Evolutionary conservation across 2,888 invertebrate genomes (phyloP), one percentile per base, ranked within the genome.

Genomic region (Mystacides longicornis): DNA sequence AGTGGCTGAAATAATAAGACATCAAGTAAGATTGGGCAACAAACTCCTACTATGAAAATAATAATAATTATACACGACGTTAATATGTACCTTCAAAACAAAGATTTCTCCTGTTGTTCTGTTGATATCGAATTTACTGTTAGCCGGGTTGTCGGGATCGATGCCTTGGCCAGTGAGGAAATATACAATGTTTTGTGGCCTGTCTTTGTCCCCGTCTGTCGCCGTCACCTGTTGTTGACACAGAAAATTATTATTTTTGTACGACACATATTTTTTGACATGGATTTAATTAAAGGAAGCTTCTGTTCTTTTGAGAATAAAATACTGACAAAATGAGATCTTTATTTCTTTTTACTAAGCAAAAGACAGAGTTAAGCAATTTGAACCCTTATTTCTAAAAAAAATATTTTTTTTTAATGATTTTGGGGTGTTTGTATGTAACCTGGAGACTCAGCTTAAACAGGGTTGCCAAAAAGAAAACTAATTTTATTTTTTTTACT

Each of bases 121-220:
- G 77, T 95, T 94, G 66, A 97, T 96, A 72, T 94, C 93, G 70
- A 97, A 97, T 78, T 94, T 94, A 77, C 92, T 93, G 71, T 94
- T 94, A 61, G 90, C 89, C 49, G 93, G 92, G 77, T 94, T 93
- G 72, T 93, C 93, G 23, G 93, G 89, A 78, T 94, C 94, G 66
- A 94, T 93, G 60, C 95, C 95, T 71, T 95, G 95, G 14, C 94
- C 95, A 31, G 94, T 94, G 61, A 95, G 78, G 77, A 94, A 93
- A 74, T 96, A 97, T 31, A 94, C 93, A 70, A 97, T 95, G 72
- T 93, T 90, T 72, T 94, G 94, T 55, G 90, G 90, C 62, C 96
- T 83, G 71, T 95, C 94, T 69, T 92, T 90, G 74, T 97, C 96
- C 51, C 95, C 95, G 72, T 97, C 96, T 9, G 92, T 93, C 43